Percentiles rank a stretch among this genome's conserved stretches.
These are phyloP conservation scores for Melanotaenia trifasciata DNA, from an alignment of 2,797 vertebrate species.

Conservation along the genomic window DNA sequence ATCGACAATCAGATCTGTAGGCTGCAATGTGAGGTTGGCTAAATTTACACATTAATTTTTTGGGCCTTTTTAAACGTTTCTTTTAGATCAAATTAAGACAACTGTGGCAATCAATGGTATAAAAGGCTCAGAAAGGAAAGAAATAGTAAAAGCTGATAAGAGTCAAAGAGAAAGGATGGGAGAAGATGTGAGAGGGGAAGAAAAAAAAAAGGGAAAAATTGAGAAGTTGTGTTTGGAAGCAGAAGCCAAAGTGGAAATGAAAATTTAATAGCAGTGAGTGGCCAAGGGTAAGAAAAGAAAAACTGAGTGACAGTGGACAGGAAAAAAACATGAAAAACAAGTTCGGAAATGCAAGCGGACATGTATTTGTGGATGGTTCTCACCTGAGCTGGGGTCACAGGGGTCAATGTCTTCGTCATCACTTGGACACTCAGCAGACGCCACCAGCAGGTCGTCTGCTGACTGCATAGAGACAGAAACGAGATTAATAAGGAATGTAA, in stretches of 20 bases:
- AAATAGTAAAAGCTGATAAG: background rate
- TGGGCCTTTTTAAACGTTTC: background rate
- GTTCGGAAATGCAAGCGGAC: background rate
- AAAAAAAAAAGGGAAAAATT: conserved; percentile 8
- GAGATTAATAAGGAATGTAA: conserved; percentile 8
- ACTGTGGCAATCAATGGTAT: background rate
- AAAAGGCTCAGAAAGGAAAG: background rate
- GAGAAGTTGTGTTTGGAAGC: conserved; percentile 43
- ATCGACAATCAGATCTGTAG: background rate
- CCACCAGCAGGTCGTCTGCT: conserved; percentile 96
- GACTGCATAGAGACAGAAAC: conserved; percentile 73
- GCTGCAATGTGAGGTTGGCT: background rate
- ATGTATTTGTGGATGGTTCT: conserved; percentile 58
- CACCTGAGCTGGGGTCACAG: conserved; percentile 99
- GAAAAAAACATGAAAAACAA: conserved; percentile 18
- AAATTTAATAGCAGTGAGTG: conserved; percentile 57
- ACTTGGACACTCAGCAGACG: conserved; percentile 97
- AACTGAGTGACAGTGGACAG: background rate
- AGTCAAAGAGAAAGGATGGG: conserved; percentile 3
- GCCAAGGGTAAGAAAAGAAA: conserved; percentile 13
- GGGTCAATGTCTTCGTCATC: conserved; percentile 99
- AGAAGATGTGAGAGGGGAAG: conserved; percentile 5
- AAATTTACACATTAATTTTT: conserved; percentile 19
- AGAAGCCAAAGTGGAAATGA: conserved; percentile 59
- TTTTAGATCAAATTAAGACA: background rate